Base-by-base conservation (phyloP, 2,888 invertebrate species). In the Bhutanitis thaidina region DNA sequence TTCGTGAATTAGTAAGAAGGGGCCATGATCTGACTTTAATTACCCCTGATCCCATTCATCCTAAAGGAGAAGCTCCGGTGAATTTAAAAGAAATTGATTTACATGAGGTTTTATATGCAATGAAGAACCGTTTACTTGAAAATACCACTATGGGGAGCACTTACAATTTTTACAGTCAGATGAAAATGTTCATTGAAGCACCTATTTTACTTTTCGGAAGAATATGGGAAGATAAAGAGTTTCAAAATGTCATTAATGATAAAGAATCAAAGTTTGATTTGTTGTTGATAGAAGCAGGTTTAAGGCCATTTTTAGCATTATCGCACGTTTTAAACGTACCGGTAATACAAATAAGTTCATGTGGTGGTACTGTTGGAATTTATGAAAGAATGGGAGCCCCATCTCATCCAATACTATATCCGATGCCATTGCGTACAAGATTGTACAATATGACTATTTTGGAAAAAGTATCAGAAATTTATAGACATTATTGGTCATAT, bases 21-120 rank as follows among this genome's bases (percentile, higher is more conserved):
- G 82, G 82, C 5, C 82, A 84, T 40, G 60, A 81, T 25, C 25
- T 83, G 0, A 63, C 71, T 0, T 56, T 77, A 0, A 45, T 77
- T 2, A 76, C 80, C 0, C 39, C 81, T 9, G 41, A 76, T 43
- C 74, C 76, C 1, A 50, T 40, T 1, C 58, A 54, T 27, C 51
- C 57, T 0, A 57, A 62, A 20, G 49, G 25, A 1, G 7, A 16
- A 8, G 29, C 12, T 5, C 61, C 56, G 1, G 35, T 34, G 9
- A 78, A 74, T 41, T 58, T 74, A 12, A 73, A 60, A 9, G 74
- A 80, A 61, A 71, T 81, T 5, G 62, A 74, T 35, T 13, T 75
- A 0, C 58, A 67, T 20, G 61, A 67, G 13, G 37, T 63, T 12
- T 61, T 67, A 0, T 67, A 68, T 27, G 20, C 20, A 20, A 3